phyloP scores from a whole-genome alignment of 2,888 invertebrate genomes.

The Luperina testacea region DNA sequence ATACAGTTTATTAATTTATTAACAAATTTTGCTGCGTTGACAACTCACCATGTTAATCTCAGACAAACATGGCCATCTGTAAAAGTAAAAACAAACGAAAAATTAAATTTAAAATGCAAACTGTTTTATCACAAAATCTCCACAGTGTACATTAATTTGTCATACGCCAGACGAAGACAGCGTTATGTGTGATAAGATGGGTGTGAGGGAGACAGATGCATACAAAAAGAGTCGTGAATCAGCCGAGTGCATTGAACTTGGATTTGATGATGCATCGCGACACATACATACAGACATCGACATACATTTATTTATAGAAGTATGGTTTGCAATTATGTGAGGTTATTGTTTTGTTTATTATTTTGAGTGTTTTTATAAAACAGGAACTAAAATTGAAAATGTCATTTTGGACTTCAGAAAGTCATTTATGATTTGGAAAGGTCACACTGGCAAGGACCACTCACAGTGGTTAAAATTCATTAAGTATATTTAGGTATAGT shows the following conservation, averaged over 20 bases:
- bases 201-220: slow-evolving; percentile 69
- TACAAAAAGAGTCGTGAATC: slow-evolving; percentile 80
- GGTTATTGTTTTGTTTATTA: background rate
- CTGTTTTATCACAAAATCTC: slow-evolving; percentile 51
- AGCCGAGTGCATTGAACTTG: slow-evolving; percentile 75
- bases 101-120: slow-evolving; percentile 30
- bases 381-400: background rate
- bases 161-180: slow-evolving; percentile 61
- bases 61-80: slow-evolving; percentile 41
- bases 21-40: background rate
- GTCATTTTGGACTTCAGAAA: background rate
- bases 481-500: too few relatives aligned
- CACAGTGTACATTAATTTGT: slow-evolving; percentile 52
- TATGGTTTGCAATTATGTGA: slow-evolving; percentile 46
- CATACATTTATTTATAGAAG: slow-evolving; percentile 53
- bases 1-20: background rate
- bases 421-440: too few relatives aligned
- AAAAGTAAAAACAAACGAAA: slow-evolving; percentile 44
- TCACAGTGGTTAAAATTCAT: background rate
- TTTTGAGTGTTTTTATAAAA: background rate
- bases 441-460: background rate
- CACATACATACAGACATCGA: slow-evolving; percentile 52
- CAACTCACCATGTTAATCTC: slow-evolving; percentile 23
- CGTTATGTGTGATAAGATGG: slow-evolving; percentile 67
- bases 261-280: slow-evolving; percentile 81